A percentile compares a stretch with the other conserved stretches of the same genome.
Evolutionary conservation across 1,140 invertebrate species (phyloP).

Genomic region (Drosophila aff.): DNA sequence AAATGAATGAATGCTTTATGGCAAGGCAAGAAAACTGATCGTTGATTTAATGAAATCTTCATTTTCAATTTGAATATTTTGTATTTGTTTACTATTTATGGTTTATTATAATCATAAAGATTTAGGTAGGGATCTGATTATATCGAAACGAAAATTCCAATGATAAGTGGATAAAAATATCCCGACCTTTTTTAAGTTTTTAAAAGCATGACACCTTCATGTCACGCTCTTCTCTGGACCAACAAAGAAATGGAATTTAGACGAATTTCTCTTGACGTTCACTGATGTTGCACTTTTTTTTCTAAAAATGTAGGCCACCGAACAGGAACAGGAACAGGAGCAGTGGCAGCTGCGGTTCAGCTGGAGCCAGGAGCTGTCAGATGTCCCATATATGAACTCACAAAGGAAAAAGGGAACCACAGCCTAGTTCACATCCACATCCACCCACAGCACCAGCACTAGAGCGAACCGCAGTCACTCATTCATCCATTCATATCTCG

Average conservation of each 20-base stretch:
- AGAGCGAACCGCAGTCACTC: conserved; percentile 23
- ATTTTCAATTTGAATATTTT: too few species aligned
- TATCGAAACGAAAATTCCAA: too few species aligned
- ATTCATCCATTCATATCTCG: conserved; percentile 67
- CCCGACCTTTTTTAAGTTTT: background rate
- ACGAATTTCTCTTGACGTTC: background rate
- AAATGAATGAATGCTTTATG: too few species aligned
- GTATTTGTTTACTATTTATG: too few species aligned
- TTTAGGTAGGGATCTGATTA: too few species aligned
- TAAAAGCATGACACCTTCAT: background rate
- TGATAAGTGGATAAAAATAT: too few species aligned
- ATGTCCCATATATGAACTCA: conserved; percentile 17
- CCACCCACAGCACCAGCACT: background rate
- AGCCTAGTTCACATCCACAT: conserved; percentile 6
- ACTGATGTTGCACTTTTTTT: conserved; percentile 8
- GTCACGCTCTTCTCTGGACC: background rate
- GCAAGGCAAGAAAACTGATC: too few species aligned
- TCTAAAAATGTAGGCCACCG: conserved; percentile 20
- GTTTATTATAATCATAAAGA: too few species aligned
- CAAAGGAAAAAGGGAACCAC: conserved; percentile 20
- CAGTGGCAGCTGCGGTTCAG: conserved; percentile 8
- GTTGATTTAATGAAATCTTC: too few species aligned
- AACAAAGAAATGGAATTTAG: background rate
- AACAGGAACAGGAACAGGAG: conserved; percentile 18
- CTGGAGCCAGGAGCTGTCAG: conserved; percentile 9